Base-by-base conservation (phyloP, 2,113 vertebrate genomes). In the Mormyrus iriodes region DNA sequence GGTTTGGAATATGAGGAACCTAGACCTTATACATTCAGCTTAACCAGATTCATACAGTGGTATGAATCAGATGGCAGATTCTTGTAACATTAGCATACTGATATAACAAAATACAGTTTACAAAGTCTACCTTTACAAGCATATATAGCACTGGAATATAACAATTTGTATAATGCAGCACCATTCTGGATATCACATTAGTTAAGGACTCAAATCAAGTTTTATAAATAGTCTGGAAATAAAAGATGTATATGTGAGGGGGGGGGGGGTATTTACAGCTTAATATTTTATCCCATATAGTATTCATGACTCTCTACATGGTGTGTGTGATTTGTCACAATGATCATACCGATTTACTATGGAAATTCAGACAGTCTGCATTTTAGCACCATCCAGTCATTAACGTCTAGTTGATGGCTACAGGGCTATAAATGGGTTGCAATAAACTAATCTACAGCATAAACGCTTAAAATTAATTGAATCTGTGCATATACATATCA, bases 401-500 rank as follows among this genome's bases (percentile, higher is more conserved):
- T 55, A 39, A 84, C 52, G 61, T 58, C 13, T 89, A 61, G 51
- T 24, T 48, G 88, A 46, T 84, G 42, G 24, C 27, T 84, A n/a
- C 19, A 85, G 46, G 55, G 27, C 8, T 48, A 39, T 84, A 86
- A 89, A 39, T 27, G 52, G 27, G 35, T 69, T 46, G 51, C 53
- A 39, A 58, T 48, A 51, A 49, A 85, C 69, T 89, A 83, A 89
- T 86, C 61, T 86, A 7, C 48, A n/a, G 58, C 61, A 44, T 42
- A 31, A 69, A 49, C 21, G 58, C 48, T n/a, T 89, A 65, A 42
- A 82, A 83, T 83, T 58, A 85, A 86, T 76, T 90, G 85, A 91
- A 91, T 79, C 73, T 89, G 87, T 92, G 61, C 51, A 87, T 83
- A 90, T 89, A 88, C 19, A 85, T 61, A 88, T 86, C 90, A 90